Percentiles rank a stretch among this genome's conserved stretches.
phyloP scores from a whole-genome alignment of 2,113 vertebrate genomes.

The Tetrax tetrax region DNA sequence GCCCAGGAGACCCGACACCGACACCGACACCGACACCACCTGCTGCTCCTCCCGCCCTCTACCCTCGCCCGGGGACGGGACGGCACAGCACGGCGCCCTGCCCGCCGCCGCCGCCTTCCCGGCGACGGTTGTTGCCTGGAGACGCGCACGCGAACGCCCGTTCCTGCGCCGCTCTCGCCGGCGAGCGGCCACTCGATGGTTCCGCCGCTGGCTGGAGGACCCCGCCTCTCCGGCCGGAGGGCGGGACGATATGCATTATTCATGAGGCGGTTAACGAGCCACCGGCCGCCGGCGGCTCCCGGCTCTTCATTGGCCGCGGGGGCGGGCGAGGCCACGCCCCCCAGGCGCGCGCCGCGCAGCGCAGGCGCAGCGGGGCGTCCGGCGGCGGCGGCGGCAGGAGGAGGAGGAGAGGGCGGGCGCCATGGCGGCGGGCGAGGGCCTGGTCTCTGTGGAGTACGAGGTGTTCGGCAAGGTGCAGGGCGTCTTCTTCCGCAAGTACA shows the following conservation, averaged over 20 bases:
- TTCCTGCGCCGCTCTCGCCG: background rate
- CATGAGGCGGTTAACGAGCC: background rate
- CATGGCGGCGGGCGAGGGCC: slow-evolving; percentile 81
- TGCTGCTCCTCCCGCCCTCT: no score
- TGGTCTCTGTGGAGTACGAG: slow-evolving; percentile 92
- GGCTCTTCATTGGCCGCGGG: background rate
- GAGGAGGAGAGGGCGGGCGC: fast-evolving
- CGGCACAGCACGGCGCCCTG: background rate
- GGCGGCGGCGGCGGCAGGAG: background rate
- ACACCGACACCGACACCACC: no score
- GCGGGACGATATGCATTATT: fast-evolving
- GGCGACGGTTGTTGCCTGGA: background rate
- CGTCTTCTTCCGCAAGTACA: slow-evolving; percentile 94
- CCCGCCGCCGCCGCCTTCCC: no score
- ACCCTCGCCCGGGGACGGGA: background rate
- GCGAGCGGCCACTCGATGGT: background rate
- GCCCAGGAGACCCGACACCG: background rate
- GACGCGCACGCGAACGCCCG: background rate
- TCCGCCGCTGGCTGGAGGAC: background rate
- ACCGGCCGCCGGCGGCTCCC: no score
- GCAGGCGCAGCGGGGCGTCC: background rate
- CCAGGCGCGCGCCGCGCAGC: fast-evolving
- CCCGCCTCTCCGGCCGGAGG: background rate
- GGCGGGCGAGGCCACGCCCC: fast-evolving
- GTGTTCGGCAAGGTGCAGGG: slow-evolving; percentile 91